Base-by-base conservation (phyloP, 2,797 vertebrate species). In the Brachymystax lenok region DNA sequence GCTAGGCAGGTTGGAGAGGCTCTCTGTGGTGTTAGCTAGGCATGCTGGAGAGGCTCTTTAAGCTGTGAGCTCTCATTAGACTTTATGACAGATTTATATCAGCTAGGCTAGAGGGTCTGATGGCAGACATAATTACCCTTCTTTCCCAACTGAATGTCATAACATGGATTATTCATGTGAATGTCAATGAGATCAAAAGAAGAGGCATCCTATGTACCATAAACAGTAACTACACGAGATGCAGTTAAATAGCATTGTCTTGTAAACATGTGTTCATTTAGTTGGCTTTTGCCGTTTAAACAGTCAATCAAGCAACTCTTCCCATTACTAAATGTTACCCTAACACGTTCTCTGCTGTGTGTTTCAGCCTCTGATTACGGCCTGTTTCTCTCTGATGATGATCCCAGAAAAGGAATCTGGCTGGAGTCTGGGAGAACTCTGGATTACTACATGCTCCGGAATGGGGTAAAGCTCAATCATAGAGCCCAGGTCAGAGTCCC, bases 401-500 rank as follows among this genome's bases (percentile, higher is more conserved):
- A 99, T 89, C 98, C 98, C 61, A 95, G 96, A 59, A 99, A 99
- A 93, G 98, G 98, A 83, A 99, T 99, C 88, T 99, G 98, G 98
- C 92, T 99, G 75, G 98, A 99, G 88, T 97, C 98, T 13, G 98
- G 97, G 79, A 96, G 97, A 85, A 98, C 97, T 0, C 92, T 99
- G 93, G 98, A 99, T 93, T 99, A 99, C 88, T 99, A 99, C 92
- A 99, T 99, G 98, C 94, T 99, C 74, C 94, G 98, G 82, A 99
- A 98, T 73, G 98, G 98, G 95, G 98, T 99, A 96, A 28, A 30
- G 82, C 82, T 75, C 83, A 77, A 74, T 88, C 77, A 78, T 73
- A 50, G 51, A 59, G 76, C 85, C 71, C 52, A 14, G 76, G 84
- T 80, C 51, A 76, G 79, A 73, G 80, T 83, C 24, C 68, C 72